Base-by-base conservation (phyloP, 2,797 vertebrate species). In the Fistularia commersonii region DNA sequence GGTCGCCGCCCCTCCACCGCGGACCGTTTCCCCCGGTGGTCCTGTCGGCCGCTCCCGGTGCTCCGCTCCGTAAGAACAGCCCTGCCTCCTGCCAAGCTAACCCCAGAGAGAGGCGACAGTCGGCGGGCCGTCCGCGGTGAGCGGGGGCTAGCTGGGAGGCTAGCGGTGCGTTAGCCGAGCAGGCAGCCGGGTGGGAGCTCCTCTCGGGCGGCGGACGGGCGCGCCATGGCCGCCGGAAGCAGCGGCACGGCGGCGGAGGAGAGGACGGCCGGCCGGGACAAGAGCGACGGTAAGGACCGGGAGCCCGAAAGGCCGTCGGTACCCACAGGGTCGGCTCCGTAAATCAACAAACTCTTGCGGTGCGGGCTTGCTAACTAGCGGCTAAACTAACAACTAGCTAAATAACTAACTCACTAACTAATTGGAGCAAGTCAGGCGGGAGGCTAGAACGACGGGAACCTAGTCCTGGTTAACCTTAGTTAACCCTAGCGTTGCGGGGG, bases 271-370 rank as follows among this genome's bases (percentile, higher is more conserved):
- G 65, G 38, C 47, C 81, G 68, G 31, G 47, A 64, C 41, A 87
- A 90, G 57, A 76, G 34, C 32, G 87, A 89, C 43, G 87, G 88
- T 90, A 14, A 8, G 48, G 32, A 36, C 0, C 23, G 1, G 34
- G 11, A 42, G 7, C 1, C 10, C 8, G 43, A 12, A 11, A 11
- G 4, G 5, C 9, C 12, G 5, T 40, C 10, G 12, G n/a, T n/a
- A n/a, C n/a, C n/a, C n/a, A n/a, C n/a, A n/a, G n/a, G n/a, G 23
- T 4, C 23, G 23, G 23, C 23, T 23, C 23, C 23, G 23, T 23
- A 4, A 23, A 23, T 23, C 2, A 23, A 23, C 23, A 23, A 23
- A 23, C 23, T 23, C 23, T 23, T 2, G 23, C 23, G 23, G 23
- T 2, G 23, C 23, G 23, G 23, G 2, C 4, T 23, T 23, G 23